Evolutionary conservation across 2,113 vertebrate genomes (phyloP), one percentile per base, ranked within the genome.

Genomic region (Lepus europaeus): DNA sequence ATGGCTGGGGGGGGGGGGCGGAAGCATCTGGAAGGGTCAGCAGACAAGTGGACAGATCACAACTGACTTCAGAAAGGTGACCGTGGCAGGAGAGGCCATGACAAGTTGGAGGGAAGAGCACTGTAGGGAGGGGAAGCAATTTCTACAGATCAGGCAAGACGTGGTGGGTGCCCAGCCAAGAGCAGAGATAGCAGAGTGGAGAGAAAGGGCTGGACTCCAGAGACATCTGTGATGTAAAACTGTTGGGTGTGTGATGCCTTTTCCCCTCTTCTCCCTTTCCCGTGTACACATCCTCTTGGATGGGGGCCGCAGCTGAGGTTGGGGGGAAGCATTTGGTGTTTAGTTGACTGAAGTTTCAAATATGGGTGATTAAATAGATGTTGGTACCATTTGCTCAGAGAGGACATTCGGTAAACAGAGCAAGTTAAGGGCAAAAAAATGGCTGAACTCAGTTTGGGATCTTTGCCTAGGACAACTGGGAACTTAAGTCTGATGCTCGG

Each of bases 181-280:
- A 56, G 10, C 20, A 33, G 29, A 49, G 59, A 49, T 3, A 2
- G 83, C 20, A 2, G 22, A 33, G 5, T 33, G 31, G 2, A 17
- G 49, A 77, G 19, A 70, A 63, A 69, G 31, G 16, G 36, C 16
- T 5, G 17, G 7, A 12, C 12, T n/a, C 1, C 5, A 78, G 69
- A 68, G 61, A 8, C 0, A 0, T 29, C 73, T 31, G 0, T 64
- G 23, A 39, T 16, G 9, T 0, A 20, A 63, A 56, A 20, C 36
- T 6, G 0, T 39, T 10, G 36, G 16, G 39, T 23, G 66, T 1
- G 5, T 22, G 72, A 33, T 33, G 12, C 2, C 3, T 19, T 16
- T 39, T 51, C 8, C 27, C n/a, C 3, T 19, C 12, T 39, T 51
- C 8, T 23, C n/a, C 19, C 5, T 27, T 22, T 66, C 23, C 45